Evolutionary conservation across 2,113 vertebrate species (phyloP).

Genomic region (Chaenogobius annularis): DNA sequence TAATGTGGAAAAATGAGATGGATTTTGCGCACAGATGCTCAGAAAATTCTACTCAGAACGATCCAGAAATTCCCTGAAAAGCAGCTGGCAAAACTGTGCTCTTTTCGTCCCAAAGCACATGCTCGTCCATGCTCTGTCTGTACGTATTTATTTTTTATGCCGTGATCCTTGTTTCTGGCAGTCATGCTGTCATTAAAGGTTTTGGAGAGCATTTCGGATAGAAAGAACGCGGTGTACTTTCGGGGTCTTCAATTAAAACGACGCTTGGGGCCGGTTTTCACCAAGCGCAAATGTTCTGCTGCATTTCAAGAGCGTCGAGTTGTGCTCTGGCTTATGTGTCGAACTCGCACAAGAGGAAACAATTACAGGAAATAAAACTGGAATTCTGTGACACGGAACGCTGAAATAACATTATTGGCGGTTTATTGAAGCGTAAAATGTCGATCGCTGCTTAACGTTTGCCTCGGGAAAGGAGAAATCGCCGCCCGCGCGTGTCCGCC

Average conservation of each 20-base stretch:
- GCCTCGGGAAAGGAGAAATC: background rate
- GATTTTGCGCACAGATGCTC: no score
- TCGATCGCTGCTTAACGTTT: background rate
- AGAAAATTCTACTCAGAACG: background rate
- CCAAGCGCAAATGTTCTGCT: background rate
- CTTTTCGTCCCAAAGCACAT: background rate
- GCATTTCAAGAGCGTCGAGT: background rate
- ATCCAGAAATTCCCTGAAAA: background rate
- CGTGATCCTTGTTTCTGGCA: background rate
- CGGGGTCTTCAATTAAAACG: background rate
- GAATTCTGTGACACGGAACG: background rate
- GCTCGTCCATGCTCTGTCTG: background rate
- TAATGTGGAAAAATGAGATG: no score
- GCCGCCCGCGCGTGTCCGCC: background rate
- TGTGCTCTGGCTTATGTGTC: background rate
- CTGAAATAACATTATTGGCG: background rate
- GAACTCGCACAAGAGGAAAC: background rate
- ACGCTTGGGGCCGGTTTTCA: background rate
- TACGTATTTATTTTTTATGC: background rate
- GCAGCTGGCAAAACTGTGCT: background rate
- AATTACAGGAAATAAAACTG: background rate
- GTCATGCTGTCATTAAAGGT: background rate
- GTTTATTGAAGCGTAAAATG: background rate
- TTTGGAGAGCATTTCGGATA: background rate
- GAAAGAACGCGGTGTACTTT: constrained; percentile 2